Conservation (phyloP, 2,888 invertebrate species). For the Trichopoda pennipes region DNA sequence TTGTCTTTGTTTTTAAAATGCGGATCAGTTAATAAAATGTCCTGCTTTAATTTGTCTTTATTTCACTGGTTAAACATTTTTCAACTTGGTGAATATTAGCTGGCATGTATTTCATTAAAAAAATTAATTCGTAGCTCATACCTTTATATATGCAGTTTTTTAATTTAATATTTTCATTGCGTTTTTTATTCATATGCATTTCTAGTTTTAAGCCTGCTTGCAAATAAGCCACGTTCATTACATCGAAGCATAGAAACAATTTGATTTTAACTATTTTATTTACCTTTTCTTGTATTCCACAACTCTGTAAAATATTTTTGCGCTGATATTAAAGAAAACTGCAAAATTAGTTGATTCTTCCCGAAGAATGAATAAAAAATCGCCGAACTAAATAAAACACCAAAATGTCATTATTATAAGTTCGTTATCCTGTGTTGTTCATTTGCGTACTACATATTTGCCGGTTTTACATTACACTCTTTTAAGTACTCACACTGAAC, state of each 20-base stretch:
- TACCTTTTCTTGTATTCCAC: constrained; percentile 52
- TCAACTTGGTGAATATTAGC: not conserved
- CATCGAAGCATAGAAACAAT: not conserved
- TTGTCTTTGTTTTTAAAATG: constrained; percentile 33
- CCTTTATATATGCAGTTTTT: not conserved
- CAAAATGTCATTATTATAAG: constrained; percentile 68
- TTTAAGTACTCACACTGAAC: too few relatives aligned
- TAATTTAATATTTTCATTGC: not conserved
- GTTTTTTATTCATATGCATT: not conserved
- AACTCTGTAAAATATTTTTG: constrained; percentile 39
- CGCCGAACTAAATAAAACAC: constrained; percentile 62
- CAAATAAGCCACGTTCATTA: not conserved
- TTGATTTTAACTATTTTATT: constrained; percentile 5
- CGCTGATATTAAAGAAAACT: constrained; percentile 56
- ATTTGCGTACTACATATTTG: not conserved
- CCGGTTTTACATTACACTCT: constrained; percentile 18
- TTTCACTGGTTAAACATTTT: not conserved
- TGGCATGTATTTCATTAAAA: not conserved
- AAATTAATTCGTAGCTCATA: not conserved
- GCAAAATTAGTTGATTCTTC: constrained; percentile 64
- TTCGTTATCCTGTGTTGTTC: constrained; percentile 32
- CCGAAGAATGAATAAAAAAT: constrained; percentile 66
- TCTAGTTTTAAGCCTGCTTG: too few relatives aligned
- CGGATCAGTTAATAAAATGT: not conserved
- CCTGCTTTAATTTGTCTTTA: not conserved